These are phyloP conservation scores for Cheilosia pagana DNA, from an alignment of 2,888 invertebrate genomes.

Conservation along the genomic window DNA sequence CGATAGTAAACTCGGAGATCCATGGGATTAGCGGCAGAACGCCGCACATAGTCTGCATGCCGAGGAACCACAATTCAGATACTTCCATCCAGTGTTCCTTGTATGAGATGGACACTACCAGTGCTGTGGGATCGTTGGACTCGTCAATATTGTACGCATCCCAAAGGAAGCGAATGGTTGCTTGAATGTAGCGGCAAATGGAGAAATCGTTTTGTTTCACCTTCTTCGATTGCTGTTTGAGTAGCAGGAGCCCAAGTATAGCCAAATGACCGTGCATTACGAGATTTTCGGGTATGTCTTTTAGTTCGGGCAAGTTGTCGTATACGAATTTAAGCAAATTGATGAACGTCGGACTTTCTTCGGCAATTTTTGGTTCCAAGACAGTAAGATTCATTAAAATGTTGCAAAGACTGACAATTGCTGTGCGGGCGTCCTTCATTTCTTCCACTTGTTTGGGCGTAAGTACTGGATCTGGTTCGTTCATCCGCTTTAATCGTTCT, in stretches of 20 bases:
- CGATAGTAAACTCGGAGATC: constrained; percentile 95
- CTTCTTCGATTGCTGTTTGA: constrained; percentile 92
- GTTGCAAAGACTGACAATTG: constrained; percentile 95
- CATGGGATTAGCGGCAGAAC: constrained; percentile 92
- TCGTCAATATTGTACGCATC: constrained; percentile 96
- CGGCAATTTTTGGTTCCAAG: constrained; percentile 92
- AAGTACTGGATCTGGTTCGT: constrained; percentile 90
- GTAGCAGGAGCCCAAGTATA: constrained; percentile 90
- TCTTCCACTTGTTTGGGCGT: constrained; percentile 90
- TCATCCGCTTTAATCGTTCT: constrained; percentile 90
- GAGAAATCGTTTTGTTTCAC: constrained; percentile 95
- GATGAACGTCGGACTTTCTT: constrained; percentile 90
- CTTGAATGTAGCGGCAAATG: constrained; percentile 94
- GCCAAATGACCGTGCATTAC: constrained; percentile 93
- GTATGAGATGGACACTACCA: constrained; percentile 93
- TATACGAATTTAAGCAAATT: constrained; percentile 93
- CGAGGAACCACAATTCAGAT: constrained; percentile 95
- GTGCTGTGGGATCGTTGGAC: constrained; percentile 91
- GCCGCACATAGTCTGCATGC: constrained; percentile 95
- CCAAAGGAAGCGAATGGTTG: constrained; percentile 95
- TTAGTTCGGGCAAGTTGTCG: constrained; percentile 92
- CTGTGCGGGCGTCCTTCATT: constrained; percentile 92
- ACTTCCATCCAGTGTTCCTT: constrained; percentile 95
- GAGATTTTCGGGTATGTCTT: constrained; percentile 92
- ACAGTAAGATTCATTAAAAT: constrained; percentile 97